Percentiles rank a stretch among this genome's conserved stretches.
Evolutionary conservation across 2,113 vertebrate genomes (phyloP).

Genomic region (Ancistrus triradiatus): DNA sequence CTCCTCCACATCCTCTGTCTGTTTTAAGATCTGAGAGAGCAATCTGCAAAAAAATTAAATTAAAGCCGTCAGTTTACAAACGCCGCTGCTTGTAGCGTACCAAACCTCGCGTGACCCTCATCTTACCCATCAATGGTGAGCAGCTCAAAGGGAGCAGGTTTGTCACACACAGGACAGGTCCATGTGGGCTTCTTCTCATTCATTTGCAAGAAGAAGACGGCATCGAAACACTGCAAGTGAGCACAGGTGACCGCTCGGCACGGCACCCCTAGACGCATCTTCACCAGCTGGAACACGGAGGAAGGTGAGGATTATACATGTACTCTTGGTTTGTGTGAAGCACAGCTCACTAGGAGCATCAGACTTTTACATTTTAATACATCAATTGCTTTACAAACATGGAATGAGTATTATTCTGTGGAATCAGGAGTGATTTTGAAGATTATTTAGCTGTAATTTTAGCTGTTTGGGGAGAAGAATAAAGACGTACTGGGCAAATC

Average conservation of each 20-base stretch:
- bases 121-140: slow-evolving; percentile 94
- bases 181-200: slow-evolving; percentile 98
- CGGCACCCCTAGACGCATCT: slow-evolving; percentile 94
- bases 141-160: slow-evolving; percentile 92
- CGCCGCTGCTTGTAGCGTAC: not conserved
- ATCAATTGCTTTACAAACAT: not conserved
- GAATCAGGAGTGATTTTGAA: no score
- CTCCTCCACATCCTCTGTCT: slow-evolving; percentile 92
- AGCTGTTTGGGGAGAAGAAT: no score
- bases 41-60: slow-evolving; percentile 66
- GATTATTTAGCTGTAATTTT: no score
- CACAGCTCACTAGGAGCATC: no score
- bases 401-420: no score
- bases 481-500: slow-evolving; percentile 87
- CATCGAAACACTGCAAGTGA: slow-evolving; percentile 97
- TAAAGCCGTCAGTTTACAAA: not conserved
- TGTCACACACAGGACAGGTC: slow-evolving; percentile 97
- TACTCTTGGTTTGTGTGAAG: not conserved
- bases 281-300: slow-evolving; percentile 79
- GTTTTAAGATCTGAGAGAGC: slow-evolving; percentile 88
- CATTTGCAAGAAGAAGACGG: slow-evolving; percentile 98
- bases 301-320: not conserved
- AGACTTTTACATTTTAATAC: not conserved
- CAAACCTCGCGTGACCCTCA: not conserved
- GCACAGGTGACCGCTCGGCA: slow-evolving; percentile 93